Evolutionary conservation across 2,888 invertebrate species (phyloP).

Genomic region (Synergus umbraculus): DNA sequence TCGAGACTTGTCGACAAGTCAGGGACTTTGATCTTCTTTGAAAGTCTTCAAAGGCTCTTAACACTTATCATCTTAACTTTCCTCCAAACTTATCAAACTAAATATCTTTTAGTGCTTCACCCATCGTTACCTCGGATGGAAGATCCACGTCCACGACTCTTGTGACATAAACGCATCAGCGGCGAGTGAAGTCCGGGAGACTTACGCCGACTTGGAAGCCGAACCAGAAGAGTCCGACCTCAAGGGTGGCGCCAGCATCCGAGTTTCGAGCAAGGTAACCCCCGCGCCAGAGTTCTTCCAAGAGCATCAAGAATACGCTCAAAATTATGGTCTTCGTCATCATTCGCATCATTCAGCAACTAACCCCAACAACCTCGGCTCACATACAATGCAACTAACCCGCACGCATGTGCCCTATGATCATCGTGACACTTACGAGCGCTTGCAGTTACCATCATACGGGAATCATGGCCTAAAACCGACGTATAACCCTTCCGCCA

Average conservation of each 20-base stretch:
- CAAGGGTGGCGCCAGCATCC: slow-evolving; percentile 68
- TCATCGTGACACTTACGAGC: slow-evolving; percentile 61
- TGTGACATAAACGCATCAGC: slow-evolving; percentile 82
- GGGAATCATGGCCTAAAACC: slow-evolving; percentile 50
- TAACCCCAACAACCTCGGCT: slow-evolving; percentile 51
- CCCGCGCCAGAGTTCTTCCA: slow-evolving; percentile 71
- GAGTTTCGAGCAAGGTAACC: slow-evolving; percentile 73
- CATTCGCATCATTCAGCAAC: slow-evolving; percentile 59
- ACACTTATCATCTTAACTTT: no score
- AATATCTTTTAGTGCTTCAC: slow-evolving; percentile 88
- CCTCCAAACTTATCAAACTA: not conserved
- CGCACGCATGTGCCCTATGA: slow-evolving; percentile 56
- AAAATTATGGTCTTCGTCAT: slow-evolving; percentile 62
- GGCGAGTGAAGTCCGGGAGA: slow-evolving; percentile 80
- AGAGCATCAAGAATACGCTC: slow-evolving; percentile 62
- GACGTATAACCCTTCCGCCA: slow-evolving; percentile 46
- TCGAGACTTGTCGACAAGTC: not conserved
- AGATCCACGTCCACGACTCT: slow-evolving; percentile 92
- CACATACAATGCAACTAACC: slow-evolving; percentile 54
- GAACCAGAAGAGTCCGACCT: slow-evolving; percentile 70
- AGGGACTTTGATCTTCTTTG: not conserved
- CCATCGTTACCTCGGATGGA: slow-evolving; percentile 96
- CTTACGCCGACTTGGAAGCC: slow-evolving; percentile 78
- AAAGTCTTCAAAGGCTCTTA: not conserved
- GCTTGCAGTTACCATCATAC: slow-evolving; percentile 61